Conservation (phyloP, 2,113 vertebrate species). For the Urocitellus parryii region DNA sequence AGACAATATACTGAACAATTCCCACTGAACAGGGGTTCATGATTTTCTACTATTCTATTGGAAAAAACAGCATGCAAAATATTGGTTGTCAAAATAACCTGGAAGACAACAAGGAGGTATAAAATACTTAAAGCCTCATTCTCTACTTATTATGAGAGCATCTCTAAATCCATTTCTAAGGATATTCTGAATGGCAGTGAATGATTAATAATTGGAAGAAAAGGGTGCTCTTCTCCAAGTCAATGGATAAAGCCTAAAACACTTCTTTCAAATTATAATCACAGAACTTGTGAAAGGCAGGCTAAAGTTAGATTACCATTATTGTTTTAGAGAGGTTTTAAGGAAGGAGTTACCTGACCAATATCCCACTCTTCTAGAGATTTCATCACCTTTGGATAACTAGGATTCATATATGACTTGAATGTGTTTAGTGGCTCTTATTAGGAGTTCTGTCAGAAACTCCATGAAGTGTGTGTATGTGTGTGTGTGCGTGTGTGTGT, state of each 20-base stretch:
- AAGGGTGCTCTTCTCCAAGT: not conserved
- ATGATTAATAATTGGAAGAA: not conserved
- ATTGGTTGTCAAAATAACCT: not conserved
- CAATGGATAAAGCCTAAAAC: not conserved
- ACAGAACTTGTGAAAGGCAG: too few species aligned
- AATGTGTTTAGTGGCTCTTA: too few species aligned
- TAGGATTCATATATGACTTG: too few species aligned
- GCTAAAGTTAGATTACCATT: too few species aligned
- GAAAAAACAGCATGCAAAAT: not conserved
- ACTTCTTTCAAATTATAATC: too few species aligned
- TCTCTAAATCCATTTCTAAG: not conserved
- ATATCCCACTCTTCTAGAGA: too few species aligned
- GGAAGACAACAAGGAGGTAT: not conserved
- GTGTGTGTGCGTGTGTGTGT: too few species aligned
- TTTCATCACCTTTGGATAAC: too few species aligned
- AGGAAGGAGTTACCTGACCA: too few species aligned
- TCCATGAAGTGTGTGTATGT: not conserved
- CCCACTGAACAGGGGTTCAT: not conserved
- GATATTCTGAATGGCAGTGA: not conserved
- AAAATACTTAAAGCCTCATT: not conserved
- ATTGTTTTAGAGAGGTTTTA: too few species aligned
- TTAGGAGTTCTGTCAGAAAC: not conserved
- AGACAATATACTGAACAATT: not conserved
- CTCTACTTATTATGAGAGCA: not conserved
- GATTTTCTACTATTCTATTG: not conserved